phyloP scores from a whole-genome alignment of 2,113 vertebrate genomes.

The Patagioenas fasciata region DNA sequence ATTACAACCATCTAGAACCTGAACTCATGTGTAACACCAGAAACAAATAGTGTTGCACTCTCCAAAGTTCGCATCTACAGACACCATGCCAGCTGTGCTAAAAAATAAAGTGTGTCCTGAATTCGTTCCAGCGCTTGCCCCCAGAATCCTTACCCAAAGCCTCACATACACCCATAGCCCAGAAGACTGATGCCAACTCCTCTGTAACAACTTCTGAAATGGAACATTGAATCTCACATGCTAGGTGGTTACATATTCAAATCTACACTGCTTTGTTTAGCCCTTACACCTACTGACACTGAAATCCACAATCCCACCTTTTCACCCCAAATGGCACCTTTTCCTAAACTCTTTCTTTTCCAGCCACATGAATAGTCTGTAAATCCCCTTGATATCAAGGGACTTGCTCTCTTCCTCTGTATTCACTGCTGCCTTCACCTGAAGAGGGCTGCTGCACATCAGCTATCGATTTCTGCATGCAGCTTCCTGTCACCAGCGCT shows the following conservation, averaged over 20 bases:
- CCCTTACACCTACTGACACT: background rate
- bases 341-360: background rate
- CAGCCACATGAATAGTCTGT: background rate
- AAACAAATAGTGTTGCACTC: background rate
- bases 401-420: background rate
- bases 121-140: background rate
- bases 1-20: background rate
- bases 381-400: background rate
- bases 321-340: background rate
- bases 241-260: background rate
- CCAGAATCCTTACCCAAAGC: background rate
- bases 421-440: background rate
- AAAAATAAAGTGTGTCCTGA: background rate
- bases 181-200: background rate
- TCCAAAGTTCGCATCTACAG: background rate
- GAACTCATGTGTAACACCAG: accelerated
- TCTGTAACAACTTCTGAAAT: background rate
- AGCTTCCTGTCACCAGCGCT: background rate
- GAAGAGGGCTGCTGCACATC: background rate
- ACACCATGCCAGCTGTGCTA: background rate
- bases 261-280: background rate
- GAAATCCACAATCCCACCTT: background rate
- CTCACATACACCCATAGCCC: background rate
- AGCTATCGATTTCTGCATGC: background rate
- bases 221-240: accelerated